Conservation (phyloP, 2,888 invertebrate genomes). For the Limenitis arthemis region DNA sequence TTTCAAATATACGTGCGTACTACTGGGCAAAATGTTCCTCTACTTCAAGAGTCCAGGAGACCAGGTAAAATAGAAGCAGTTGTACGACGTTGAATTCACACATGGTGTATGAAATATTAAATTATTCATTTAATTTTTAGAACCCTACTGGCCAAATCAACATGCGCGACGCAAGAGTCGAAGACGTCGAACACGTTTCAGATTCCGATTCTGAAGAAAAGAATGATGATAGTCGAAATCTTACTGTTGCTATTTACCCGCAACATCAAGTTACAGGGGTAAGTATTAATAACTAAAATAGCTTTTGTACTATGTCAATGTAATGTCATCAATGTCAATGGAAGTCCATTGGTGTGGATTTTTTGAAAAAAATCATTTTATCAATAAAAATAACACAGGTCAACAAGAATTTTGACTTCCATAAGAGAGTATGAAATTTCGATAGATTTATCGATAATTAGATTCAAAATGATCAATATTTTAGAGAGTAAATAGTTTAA, state of each 20-base stretch:
- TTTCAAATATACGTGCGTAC: too few relatives aligned
- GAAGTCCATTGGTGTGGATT: too few relatives aligned
- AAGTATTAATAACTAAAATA: slow-evolving; percentile 28
- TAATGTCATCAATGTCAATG: too few relatives aligned
- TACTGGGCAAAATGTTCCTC: slow-evolving; percentile 96
- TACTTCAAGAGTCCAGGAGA: slow-evolving; percentile 96
- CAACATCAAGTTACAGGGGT: slow-evolving; percentile 79
- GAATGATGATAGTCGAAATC: slow-evolving; percentile 78
- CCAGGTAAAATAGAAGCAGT: slow-evolving; percentile 69
- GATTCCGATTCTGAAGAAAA: slow-evolving; percentile 93
- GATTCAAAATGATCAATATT: too few relatives aligned
- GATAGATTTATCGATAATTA: too few relatives aligned
- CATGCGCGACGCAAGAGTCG: slow-evolving; percentile 94
- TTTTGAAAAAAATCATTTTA: too few relatives aligned
- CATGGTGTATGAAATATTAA: not conserved
- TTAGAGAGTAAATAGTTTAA: too few relatives aligned
- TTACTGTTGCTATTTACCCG: slow-evolving; percentile 95
- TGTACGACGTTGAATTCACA: not conserved
- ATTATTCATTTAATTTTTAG: slow-evolving; percentile 53
- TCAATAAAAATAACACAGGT: too few relatives aligned
- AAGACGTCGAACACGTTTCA: slow-evolving; percentile 94
- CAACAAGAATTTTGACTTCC: too few relatives aligned
- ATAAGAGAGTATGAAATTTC: too few relatives aligned
- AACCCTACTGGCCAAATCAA: slow-evolving; percentile 96
- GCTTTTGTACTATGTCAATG: too few relatives aligned